Evolutionary conservation across 2,888 invertebrate genomes (phyloP).

Genomic region (Rhagonycha fulva): DNA sequence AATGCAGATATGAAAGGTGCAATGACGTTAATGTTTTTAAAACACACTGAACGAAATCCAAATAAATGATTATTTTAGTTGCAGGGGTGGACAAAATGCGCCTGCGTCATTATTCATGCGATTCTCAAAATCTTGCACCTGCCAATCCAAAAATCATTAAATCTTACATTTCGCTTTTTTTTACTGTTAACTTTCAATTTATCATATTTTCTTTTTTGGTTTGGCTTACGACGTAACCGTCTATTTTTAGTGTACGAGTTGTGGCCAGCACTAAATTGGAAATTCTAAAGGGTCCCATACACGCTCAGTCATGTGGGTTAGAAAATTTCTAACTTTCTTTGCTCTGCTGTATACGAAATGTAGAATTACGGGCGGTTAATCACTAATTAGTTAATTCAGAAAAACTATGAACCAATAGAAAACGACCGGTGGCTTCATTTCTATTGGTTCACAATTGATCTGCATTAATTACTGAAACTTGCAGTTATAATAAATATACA

Average conservation of each 20-base stretch:
- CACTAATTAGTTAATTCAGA: no score
- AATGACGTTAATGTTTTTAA: constrained; percentile 6
- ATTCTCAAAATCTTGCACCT: neutral
- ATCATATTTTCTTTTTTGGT: neutral
- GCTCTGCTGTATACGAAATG: no score
- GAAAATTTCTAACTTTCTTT: no score
- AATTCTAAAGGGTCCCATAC: neutral
- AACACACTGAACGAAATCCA: constrained; percentile 22
- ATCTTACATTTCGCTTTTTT: neutral
- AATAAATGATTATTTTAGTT: constrained; percentile 13
- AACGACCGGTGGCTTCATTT: no score
- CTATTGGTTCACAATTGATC: no score
- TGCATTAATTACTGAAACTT: no score
- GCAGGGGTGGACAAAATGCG: constrained; percentile 9
- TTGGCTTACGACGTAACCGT: neutral
- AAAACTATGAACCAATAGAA: no score
- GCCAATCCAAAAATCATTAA: neutral
- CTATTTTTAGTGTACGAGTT: neutral
- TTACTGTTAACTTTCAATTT: neutral
- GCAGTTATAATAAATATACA: no score
- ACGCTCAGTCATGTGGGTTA: neutral
- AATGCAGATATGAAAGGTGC: constrained; percentile 1
- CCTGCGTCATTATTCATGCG: constrained; percentile 7
- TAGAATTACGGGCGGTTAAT: no score
- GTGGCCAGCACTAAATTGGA: neutral